Percentiles rank a stretch among this genome's conserved stretches.
Evolutionary conservation across 92 coral and sea anemone genomes (phyloP).

Genomic region (Plumapathes pennacea): DNA sequence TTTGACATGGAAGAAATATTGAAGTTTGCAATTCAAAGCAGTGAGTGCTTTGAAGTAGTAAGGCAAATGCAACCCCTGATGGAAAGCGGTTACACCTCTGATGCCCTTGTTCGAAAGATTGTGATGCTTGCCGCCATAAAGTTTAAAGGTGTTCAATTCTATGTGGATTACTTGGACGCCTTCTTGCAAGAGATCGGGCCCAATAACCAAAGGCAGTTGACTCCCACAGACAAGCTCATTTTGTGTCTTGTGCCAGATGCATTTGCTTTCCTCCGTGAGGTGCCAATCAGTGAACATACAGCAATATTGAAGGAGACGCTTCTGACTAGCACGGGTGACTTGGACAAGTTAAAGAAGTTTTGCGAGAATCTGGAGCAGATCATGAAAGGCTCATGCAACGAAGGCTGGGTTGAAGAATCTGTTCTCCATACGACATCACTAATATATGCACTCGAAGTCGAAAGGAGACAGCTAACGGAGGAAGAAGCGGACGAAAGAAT

Average conservation of each 20-base stretch:
- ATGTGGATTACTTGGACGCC: slow-evolving; percentile 42
- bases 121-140: slow-evolving; percentile 76
- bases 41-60: slow-evolving; percentile 63
- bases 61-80: slow-evolving; percentile 62
- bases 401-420: slow-evolving; percentile 47
- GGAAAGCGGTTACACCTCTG: slow-evolving; percentile 78
- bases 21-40: slow-evolving; percentile 59
- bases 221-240: slow-evolving; percentile 33
- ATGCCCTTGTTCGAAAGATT: slow-evolving; percentile 60
- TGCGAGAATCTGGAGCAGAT: slow-evolving; percentile 45
- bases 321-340: slow-evolving; percentile 41
- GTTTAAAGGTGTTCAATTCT: slow-evolving; percentile 29
- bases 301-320: slow-evolving; percentile 48
- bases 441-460: slow-evolving; percentile 54
- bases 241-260: slow-evolving; percentile 68
- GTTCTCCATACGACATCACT: slow-evolving; percentile 50
- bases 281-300: slow-evolving; percentile 58
- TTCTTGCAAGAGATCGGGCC: slow-evolving; percentile 23
- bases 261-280: slow-evolving; percentile 44
- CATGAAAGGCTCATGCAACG: slow-evolving; percentile 35
- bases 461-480: slow-evolving; percentile 48
- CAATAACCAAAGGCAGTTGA: slow-evolving; percentile 8
- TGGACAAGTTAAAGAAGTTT: slow-evolving; percentile 38
- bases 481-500: slow-evolving; percentile 59
- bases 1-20: slow-evolving; percentile 47